Percentiles rank a stretch among this genome's conserved stretches.
Conservation (phyloP, 2,888 invertebrate genomes). For the Campoplex nolae region DNA sequence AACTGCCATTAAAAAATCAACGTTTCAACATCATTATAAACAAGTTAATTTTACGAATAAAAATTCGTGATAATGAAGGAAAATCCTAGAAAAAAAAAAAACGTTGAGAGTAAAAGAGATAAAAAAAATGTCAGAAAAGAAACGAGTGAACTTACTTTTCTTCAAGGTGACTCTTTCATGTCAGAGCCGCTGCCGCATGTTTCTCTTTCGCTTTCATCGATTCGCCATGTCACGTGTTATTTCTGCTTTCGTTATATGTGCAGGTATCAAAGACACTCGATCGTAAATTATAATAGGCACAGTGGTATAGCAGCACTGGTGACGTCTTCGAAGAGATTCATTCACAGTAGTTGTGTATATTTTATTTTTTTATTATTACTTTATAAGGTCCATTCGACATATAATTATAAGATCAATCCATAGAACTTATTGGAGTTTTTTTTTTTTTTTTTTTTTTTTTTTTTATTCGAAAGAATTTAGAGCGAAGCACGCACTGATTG, state of each 20-base stretch:
- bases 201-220: constrained; percentile 67
- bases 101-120: background rate
- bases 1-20: background rate
- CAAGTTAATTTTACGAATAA: background rate
- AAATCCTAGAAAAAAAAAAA: no score
- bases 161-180: constrained; percentile 78
- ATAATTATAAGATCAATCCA: background rate
- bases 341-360: background rate
- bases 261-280: background rate
- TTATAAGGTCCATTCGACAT: background rate
- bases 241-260: constrained; percentile 29
- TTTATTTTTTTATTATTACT: background rate
- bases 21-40: background rate
- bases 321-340: background rate
- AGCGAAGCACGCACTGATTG: background rate
- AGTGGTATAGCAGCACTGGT: background rate
- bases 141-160: constrained; percentile 78
- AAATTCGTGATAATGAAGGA: background rate
- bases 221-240: constrained; percentile 67
- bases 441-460: no score
- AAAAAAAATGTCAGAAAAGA: background rate
- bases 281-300: background rate
- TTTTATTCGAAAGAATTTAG: background rate
- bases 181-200: constrained; percentile 73
- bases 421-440: background rate